phyloP scores from a whole-genome alignment of 2,888 invertebrate genomes.

The Papilio protenor region DNA sequence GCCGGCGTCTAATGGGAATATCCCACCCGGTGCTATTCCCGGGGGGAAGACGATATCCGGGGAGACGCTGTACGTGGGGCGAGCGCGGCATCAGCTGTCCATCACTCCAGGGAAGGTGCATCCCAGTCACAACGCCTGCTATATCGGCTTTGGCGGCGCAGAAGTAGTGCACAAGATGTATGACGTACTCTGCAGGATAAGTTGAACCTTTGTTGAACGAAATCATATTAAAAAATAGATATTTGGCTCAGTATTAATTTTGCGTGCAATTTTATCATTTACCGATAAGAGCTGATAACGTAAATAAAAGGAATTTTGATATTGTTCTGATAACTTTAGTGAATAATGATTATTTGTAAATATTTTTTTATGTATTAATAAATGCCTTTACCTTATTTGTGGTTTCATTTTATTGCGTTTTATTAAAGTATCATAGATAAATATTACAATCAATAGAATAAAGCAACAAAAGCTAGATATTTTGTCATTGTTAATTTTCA shows the following conservation, averaged over 20 bases:
- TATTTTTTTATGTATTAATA: background rate
- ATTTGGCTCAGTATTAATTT: background rate
- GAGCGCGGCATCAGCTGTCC: slow-evolving; percentile 83
- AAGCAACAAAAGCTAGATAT: background rate
- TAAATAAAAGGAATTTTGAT: background rate
- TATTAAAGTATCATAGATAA: background rate
- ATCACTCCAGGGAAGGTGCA: slow-evolving; percentile 85
- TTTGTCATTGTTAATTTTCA: background rate
- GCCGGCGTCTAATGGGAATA: slow-evolving; percentile 78
- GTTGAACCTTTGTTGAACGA: slow-evolving; percentile 54
- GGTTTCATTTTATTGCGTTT: background rate
- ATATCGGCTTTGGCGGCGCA: slow-evolving; percentile 73
- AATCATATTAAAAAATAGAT: background rate
- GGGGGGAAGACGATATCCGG: slow-evolving; percentile 80
- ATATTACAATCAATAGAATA: background rate
- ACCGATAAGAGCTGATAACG: slow-evolving; percentile 6
- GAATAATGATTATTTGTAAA: slow-evolving; percentile 5
- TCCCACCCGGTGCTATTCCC: slow-evolving; percentile 82
- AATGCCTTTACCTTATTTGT: background rate
- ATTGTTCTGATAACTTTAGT: background rate
- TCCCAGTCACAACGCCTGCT: slow-evolving; percentile 73
- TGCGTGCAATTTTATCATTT: background rate
- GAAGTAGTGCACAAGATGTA: slow-evolving; percentile 76
- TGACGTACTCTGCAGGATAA: slow-evolving; percentile 73
- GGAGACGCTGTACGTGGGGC: slow-evolving; percentile 79